Percentiles rank a stretch among this genome's conserved stretches.
Evolutionary conservation across 92 coral and sea anemone genomes (phyloP).

Genomic region (Porites rus): DNA sequence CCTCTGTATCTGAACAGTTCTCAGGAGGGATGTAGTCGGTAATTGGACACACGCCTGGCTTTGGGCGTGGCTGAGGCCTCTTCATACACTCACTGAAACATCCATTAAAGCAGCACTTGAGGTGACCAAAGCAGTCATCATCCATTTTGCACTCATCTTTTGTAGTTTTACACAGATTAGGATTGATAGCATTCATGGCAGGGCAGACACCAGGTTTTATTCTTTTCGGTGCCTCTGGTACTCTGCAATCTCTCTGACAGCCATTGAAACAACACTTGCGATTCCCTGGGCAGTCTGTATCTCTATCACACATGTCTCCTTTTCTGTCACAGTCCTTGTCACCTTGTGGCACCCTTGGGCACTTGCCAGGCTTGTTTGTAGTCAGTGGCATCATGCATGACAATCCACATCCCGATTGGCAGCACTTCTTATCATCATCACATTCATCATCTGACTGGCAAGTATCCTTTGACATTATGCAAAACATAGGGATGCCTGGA

Average conservation of each 20-base stretch:
- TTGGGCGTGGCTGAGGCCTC: conserved; percentile 69
- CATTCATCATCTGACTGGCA: conserved; percentile 35
- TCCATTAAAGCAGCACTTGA: conserved; percentile 79
- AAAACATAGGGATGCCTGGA: conserved; percentile 10
- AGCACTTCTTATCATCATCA: conserved; percentile 26
- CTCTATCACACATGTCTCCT: conserved; percentile 69
- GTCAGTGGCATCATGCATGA: conserved; percentile 18
- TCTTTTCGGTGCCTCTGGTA: conserved; percentile 32
- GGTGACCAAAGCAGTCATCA: conserved; percentile 78
- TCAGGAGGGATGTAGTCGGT: conserved; percentile 48
- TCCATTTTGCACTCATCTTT: conserved; percentile 77
- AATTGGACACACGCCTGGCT: conserved; percentile 77
- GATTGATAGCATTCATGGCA: conserved; percentile 27
- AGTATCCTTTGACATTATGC: conserved; percentile 27
- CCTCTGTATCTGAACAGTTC: conserved; percentile 59
- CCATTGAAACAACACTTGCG: conserved; percentile 86
- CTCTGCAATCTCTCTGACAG: conserved; percentile 74
- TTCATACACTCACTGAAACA: conserved; percentile 72
- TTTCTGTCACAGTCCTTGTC: conserved; percentile 1
- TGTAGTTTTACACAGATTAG: conserved; percentile 56
- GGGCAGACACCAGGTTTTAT: conserved; percentile 86
- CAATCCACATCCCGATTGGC: conserved; percentile 29
- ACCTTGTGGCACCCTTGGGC: conserved; percentile 21
- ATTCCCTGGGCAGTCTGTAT: conserved; percentile 75
- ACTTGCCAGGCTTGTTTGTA: conserved; percentile 42